phyloP scores from a whole-genome alignment of 2,113 vertebrate species.

The Saguinus imperator region DNA sequence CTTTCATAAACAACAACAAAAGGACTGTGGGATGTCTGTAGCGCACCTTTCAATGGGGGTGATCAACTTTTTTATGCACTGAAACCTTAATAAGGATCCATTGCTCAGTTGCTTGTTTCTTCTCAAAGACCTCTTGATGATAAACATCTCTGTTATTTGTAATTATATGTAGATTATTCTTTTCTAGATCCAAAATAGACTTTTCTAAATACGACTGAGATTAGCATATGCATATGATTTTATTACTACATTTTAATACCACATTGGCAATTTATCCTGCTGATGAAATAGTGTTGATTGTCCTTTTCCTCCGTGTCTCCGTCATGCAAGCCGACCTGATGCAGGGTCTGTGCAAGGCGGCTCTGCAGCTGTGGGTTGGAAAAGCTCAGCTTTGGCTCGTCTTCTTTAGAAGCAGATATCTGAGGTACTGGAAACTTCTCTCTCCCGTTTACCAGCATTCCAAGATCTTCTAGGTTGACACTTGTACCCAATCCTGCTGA shows the following conservation, averaged over 20 bases:
- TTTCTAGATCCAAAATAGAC: slow-evolving; percentile 83
- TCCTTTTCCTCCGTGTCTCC: slow-evolving; percentile 77
- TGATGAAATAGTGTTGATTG: slow-evolving; percentile 83
- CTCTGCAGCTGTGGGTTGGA: slow-evolving; percentile 81
- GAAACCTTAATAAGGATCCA: slow-evolving; percentile 77
- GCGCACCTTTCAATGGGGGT: slow-evolving; percentile 78
- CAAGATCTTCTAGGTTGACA: neutral
- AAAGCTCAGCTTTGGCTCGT: slow-evolving; percentile 72
- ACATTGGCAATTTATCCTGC: slow-evolving; percentile 83
- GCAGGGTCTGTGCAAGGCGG: slow-evolving; percentile 63
- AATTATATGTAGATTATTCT: slow-evolving; percentile 86
- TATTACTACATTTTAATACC: slow-evolving; percentile 86
- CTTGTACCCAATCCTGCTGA: rapidly evolving
- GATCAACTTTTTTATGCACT: slow-evolving; percentile 76
- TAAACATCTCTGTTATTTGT: slow-evolving; percentile 84
- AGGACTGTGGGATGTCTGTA: slow-evolving; percentile 51
- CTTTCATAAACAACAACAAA: slow-evolving; percentile 63
- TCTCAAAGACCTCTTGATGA: slow-evolving; percentile 88
- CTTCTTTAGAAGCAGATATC: slow-evolving; percentile 68
- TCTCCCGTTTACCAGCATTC: rapidly evolving
- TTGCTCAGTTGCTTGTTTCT: slow-evolving; percentile 68
- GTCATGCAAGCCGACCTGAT: slow-evolving; percentile 75
- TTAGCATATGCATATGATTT: slow-evolving; percentile 87
- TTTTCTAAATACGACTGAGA: slow-evolving; percentile 85
- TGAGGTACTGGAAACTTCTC: neutral